Conservation (phyloP, 2,888 invertebrate genomes). For the Cantharis lateralis region DNA sequence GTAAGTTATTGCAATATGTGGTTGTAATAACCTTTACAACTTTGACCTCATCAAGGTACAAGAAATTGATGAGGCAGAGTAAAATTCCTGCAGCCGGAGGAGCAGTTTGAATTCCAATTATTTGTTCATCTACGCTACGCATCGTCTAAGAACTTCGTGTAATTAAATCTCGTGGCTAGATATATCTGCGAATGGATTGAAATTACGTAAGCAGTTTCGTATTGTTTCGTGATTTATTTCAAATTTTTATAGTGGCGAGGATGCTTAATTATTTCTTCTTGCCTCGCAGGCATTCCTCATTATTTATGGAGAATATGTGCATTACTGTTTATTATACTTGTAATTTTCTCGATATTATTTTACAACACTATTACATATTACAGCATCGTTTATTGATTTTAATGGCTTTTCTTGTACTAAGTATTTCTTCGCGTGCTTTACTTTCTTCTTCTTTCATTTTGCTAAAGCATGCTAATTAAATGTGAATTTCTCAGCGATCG, state of each 20-base stretch:
- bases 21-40: conserved; percentile 18
- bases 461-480: neutral
- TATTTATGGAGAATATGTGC: conserved; percentile 5
- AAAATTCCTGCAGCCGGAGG: neutral
- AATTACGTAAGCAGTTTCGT: neutral
- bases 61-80: neutral
- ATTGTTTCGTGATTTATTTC: neutral
- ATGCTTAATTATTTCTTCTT: neutral
- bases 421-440: neutral
- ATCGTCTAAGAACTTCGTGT: neutral
- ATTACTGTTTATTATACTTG: conserved; percentile 13
- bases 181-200: neutral
- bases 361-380: neutral
- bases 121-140: neutral
- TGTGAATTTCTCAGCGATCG: neutral
- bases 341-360: conserved; percentile 5
- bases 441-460: neutral
- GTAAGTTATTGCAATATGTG: conserved; percentile 25
- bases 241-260: neutral
- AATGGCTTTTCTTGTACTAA: neutral
- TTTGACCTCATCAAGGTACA: conserved; percentile 12
- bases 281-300: neutral
- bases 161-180: neutral
- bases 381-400: neutral
- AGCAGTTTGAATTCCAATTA: neutral